phyloP scores from a whole-genome alignment of 2,888 invertebrate genomes.

The Lypha dubia region DNA sequence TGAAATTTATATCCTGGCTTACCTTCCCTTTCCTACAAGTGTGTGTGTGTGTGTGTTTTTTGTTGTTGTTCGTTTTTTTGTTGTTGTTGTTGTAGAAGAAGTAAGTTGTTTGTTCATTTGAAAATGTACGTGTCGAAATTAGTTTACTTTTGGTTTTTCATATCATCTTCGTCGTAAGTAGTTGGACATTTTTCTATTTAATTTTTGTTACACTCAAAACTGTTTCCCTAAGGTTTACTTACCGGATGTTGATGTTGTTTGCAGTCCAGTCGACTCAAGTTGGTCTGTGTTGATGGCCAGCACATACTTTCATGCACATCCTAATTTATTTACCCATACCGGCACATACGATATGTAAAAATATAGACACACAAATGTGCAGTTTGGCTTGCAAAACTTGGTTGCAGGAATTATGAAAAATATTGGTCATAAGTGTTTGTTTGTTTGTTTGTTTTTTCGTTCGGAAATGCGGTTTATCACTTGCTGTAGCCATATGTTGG shows the following conservation, averaged over 20 bases:
- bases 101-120: not conserved
- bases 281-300: conserved; percentile 1
- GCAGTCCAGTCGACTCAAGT: conserved; percentile 24
- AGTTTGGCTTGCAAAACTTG: conserved; percentile 12
- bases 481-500: conserved; percentile 44
- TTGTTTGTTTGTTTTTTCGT: conserved; percentile 7
- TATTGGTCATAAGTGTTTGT: conserved; percentile 30
- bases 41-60: no score
- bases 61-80: no score
- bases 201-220: conserved; percentile 2
- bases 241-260: conserved; percentile 42
- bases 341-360: conserved; percentile 1
- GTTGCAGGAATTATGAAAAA: conserved; percentile 26
- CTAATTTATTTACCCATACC: not conserved
- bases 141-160: conserved; percentile 50
- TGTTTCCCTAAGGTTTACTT: conserved; percentile 37
- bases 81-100: no score
- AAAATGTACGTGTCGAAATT: conserved; percentile 53
- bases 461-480: conserved; percentile 55
- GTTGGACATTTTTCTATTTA: not conserved
- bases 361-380: not conserved
- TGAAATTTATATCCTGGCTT: not conserved
- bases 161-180: conserved; percentile 11
- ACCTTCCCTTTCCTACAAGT: not conserved
- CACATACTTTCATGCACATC: not conserved